Evolutionary conservation across 2,113 vertebrate species (phyloP), one percentile per base, ranked within the genome.

Genomic region (Chamaea fasciata): DNA sequence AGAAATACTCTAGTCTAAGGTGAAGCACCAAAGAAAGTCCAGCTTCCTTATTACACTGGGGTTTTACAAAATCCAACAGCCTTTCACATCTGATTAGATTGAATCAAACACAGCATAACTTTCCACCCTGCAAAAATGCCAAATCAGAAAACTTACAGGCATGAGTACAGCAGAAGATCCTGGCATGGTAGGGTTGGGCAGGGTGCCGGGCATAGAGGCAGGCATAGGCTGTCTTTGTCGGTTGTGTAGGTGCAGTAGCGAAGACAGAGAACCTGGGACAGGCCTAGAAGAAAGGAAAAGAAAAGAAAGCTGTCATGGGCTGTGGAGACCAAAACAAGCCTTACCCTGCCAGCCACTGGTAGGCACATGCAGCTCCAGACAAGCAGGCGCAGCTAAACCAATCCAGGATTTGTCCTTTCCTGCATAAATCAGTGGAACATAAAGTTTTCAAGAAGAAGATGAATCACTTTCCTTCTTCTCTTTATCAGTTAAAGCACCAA

Each of bases 181-280:
- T 5, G 99, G 99, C 99, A 99, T 99, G 82, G 99, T 99, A 4
- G 99, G 99, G 97, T 99, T 99, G 87, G 99, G 99, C 96, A 99
- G 98, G n/a, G 99, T 99, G 96, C 99, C 99, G 39, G 99, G 98
- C 99, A 99, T 99, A 96, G 99, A 99, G 97, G 99, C 99, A 97
- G 99, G 99, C 98, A 99, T 99, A 89, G 99, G 99, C 97, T 99
- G 99, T 98, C 99, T 98, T 98, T 99, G 99, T 98, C 99, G 98
- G 98, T 99, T 99, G 98, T 99, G 98, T 96, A 99, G 99, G 97
- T 99, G 99, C 97, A 99, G 98, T 95, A 99, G 97, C 90, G 99
- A 99, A 93, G 99, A 99, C 97, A 99, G 98, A 93, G 99, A 99
- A 98, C 99, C 99, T 93, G 99, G 99, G 81, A 99, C 98, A 97